Evolutionary conservation across 2,888 invertebrate genomes (phyloP).

Genomic region (Cantharis lateralis): DNA sequence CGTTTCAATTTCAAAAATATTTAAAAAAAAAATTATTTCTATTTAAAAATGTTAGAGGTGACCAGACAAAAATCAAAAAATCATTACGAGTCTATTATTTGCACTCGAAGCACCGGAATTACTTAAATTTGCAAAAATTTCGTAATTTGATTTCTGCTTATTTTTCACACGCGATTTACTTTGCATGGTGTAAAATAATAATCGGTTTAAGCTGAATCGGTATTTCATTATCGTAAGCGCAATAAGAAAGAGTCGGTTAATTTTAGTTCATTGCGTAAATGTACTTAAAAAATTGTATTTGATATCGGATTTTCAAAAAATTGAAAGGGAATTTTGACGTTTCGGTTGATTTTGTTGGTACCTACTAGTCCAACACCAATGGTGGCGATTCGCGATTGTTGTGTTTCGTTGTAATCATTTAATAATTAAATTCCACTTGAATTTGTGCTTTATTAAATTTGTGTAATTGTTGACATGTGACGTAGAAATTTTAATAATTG

Average conservation of each 20-base stretch:
- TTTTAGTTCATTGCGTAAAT: background rate
- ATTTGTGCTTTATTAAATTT: background rate
- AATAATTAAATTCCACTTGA: background rate
- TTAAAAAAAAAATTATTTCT: too few species aligned
- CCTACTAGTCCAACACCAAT: background rate
- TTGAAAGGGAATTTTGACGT: background rate
- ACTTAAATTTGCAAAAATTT: background rate
- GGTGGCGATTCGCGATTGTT: background rate
- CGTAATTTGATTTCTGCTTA: background rate
- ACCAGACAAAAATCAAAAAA: too few species aligned
- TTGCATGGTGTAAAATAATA: background rate
- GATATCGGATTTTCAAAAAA: background rate
- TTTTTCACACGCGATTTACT: background rate
- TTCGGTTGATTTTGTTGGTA: background rate
- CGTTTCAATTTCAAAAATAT: too few species aligned
- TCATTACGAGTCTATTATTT: too few species aligned
- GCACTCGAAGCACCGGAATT: background rate
- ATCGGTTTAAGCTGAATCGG: background rate
- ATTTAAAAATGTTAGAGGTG: too few species aligned
- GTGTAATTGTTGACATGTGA: background rate
- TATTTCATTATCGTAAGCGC: too few species aligned
- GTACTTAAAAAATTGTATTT: background rate
- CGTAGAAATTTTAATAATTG: background rate
- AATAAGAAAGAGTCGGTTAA: background rate
- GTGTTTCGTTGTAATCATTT: background rate